A percentile compares a stretch with the other conserved stretches of the same genome.
Evolutionary conservation across 2,113 vertebrate genomes (phyloP).

Genomic region (Struthidea cinerea): DNA sequence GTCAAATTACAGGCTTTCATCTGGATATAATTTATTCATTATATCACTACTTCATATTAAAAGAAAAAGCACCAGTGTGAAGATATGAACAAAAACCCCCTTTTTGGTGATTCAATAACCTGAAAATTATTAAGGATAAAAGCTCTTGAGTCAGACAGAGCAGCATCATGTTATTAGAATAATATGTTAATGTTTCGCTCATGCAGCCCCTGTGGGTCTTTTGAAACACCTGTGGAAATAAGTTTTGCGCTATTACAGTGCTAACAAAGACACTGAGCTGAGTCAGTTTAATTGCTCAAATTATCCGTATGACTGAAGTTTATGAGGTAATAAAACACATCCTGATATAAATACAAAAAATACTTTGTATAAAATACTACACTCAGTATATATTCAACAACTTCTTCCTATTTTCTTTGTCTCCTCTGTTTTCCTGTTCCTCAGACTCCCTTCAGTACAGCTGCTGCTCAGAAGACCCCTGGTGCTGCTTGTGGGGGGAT

Average conservation of each 20-base stretch:
- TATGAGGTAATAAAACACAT: constrained; percentile 64
- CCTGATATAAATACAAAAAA: constrained; percentile 57
- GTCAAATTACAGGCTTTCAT: constrained; percentile 64
- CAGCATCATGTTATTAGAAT: constrained; percentile 71
- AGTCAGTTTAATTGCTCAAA: constrained; percentile 32
- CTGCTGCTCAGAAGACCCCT: background rate
- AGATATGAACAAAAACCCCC: constrained; percentile 59
- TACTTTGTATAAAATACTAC: background rate
- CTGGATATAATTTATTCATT: constrained; percentile 73
- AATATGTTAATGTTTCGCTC: constrained; percentile 70
- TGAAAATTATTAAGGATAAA: constrained; percentile 74
- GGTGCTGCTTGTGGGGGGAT: background rate
- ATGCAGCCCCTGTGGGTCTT: constrained; percentile 37
- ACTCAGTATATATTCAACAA: background rate
- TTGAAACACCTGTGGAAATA: constrained; percentile 71
- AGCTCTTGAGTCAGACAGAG: constrained; percentile 65
- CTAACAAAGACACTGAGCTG: constrained; percentile 15
- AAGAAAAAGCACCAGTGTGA: constrained; percentile 64
- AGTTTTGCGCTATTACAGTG: constrained; percentile 27
- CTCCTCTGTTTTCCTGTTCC: background rate
- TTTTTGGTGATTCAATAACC: constrained; percentile 56
- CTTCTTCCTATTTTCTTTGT: background rate
- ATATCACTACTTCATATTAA: constrained; percentile 58
- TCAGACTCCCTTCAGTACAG: background rate
- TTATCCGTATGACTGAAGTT: constrained; percentile 38